Evolutionary conservation across 2,888 invertebrate genomes (phyloP).

Genomic region (Cheilosia pagana): DNA sequence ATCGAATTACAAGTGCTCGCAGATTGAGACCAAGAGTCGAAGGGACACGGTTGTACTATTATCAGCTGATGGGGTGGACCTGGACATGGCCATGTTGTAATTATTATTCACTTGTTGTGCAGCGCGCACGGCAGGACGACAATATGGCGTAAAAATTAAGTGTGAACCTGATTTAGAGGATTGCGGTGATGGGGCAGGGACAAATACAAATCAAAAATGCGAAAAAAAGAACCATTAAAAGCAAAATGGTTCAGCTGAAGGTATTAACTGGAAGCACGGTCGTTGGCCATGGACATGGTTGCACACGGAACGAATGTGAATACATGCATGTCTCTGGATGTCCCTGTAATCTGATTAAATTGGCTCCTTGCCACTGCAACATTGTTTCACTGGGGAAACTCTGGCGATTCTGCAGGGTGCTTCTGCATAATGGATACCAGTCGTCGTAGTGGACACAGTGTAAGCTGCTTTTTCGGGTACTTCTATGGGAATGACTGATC

Average conservation of each 20-base stretch:
- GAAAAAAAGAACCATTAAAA: slow-evolving; percentile 14
- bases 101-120: slow-evolving; percentile 69
- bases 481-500: slow-evolving; percentile 39
- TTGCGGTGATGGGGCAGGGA: background rate
- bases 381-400: slow-evolving; percentile 36
- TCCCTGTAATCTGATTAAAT: slow-evolving; percentile 69
- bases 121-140: slow-evolving; percentile 53
- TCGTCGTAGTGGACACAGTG: slow-evolving; percentile 20
- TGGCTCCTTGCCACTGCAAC: slow-evolving; percentile 68
- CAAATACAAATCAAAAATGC: background rate
- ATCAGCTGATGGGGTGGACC: slow-evolving; percentile 38
- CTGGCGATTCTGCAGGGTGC: slow-evolving; percentile 42
- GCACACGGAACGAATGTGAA: slow-evolving; percentile 24
- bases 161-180: slow-evolving; percentile 66
- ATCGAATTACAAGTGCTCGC: slow-evolving; percentile 42
- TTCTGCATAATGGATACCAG: slow-evolving; percentile 46
- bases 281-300: slow-evolving; percentile 16
- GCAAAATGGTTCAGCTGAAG: slow-evolving; percentile 7
- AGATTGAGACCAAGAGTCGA: slow-evolving; percentile 34
- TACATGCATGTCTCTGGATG: slow-evolving; percentile 25
- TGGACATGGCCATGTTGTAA: slow-evolving; percentile 39
- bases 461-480: slow-evolving; percentile 10
- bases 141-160: slow-evolving; percentile 55
- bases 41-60: slow-evolving; percentile 12
- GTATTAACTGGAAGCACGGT: slow-evolving; percentile 29